Conservation (phyloP, 2,888 invertebrate species). For the Hyppa rectilinea region DNA sequence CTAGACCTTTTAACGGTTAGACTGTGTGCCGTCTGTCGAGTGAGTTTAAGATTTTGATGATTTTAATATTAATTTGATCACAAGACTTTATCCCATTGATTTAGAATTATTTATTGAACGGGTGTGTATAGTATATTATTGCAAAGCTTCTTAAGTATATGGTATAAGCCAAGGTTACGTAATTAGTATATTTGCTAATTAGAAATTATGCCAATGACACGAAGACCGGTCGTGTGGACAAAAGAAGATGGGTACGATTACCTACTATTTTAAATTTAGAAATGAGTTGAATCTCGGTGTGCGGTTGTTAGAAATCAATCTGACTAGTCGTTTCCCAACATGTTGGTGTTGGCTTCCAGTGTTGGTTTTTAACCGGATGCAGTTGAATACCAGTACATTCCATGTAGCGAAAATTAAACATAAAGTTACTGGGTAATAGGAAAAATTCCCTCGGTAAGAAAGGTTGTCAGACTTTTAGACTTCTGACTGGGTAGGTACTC, state of each 20-base stretch:
- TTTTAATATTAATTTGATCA: background rate
- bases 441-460: background rate
- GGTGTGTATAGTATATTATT: background rate
- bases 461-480: background rate
- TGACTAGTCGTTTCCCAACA: background rate
- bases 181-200: slow-evolving; percentile 24
- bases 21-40: no score
- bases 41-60: background rate
- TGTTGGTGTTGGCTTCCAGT: background rate
- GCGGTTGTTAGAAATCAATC: background rate
- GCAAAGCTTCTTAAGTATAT: background rate
- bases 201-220: background rate
- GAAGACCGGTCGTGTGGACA: slow-evolving; percentile 1
- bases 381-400: background rate
- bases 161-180: slow-evolving; percentile 3
- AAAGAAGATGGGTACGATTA: background rate
- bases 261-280: slow-evolving; percentile 6
- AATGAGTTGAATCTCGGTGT: background rate
- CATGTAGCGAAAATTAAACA: background rate
- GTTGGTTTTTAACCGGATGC: no score
- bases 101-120: background rate
- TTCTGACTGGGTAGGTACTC: background rate
- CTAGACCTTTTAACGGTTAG: background rate
- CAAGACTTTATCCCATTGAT: no score
- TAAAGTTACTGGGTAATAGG: background rate